A percentile compares a stretch with the other conserved stretches of the same genome.
Evolutionary conservation across 2,797 vertebrate genomes (phyloP).

Genomic region (Gorsachius magnificus): DNA sequence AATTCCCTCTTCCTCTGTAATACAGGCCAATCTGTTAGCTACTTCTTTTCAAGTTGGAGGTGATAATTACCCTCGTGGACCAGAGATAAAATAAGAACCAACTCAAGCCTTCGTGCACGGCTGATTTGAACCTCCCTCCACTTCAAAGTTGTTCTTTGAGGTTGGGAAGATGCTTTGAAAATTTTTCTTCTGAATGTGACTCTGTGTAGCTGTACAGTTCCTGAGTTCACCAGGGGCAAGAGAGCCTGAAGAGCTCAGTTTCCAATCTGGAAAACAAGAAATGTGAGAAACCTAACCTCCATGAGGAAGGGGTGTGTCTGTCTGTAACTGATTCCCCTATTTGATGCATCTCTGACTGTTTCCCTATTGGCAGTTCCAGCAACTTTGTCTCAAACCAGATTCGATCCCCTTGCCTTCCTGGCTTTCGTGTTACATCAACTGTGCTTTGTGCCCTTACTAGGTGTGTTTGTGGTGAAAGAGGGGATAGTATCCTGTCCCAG

Average conservation of each 20-base stretch:
- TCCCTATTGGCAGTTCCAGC: background rate
- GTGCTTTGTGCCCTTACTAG: background rate
- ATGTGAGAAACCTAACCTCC: background rate
- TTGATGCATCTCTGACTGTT: background rate
- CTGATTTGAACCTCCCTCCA: conserved; percentile 10
- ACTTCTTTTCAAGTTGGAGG: conserved; percentile 53
- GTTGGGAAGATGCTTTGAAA: conserved; percentile 22
- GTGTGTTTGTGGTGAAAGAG: background rate
- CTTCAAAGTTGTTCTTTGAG: conserved; percentile 43
- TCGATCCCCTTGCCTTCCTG: background rate
- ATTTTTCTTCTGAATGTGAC: background rate
- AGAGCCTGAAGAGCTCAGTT: background rate
- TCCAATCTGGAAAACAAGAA: background rate
- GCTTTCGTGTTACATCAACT: accelerated
- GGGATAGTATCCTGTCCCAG: background rate
- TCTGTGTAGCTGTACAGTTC: background rate
- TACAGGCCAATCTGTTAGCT: conserved; percentile 55
- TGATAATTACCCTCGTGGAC: conserved; percentile 48
- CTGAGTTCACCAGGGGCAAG: background rate
- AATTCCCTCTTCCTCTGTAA: conserved; percentile 49
- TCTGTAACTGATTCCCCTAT: background rate
- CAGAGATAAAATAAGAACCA: conserved; percentile 48
- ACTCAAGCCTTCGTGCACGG: conserved; percentile 19
- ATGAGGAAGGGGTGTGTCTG: background rate
- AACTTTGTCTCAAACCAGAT: background rate